phyloP scores from a whole-genome alignment of 1,140 invertebrate species.

The Saxidomus purpurata region DNA sequence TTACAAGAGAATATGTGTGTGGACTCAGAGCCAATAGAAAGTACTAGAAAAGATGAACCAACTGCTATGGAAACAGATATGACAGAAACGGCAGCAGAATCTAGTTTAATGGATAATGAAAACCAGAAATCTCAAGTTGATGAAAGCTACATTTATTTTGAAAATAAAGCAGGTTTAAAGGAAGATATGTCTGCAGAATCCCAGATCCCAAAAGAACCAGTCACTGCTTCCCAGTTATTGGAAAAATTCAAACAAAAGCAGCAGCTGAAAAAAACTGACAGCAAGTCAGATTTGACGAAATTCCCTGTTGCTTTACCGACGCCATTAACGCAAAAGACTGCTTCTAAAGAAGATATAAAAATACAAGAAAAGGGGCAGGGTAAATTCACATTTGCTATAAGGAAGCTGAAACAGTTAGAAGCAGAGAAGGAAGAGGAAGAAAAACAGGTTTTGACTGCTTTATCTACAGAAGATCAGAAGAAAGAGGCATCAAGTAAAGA shows the following conservation, averaged over 20 bases:
- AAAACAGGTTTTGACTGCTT: constrained; percentile 56
- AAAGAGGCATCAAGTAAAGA: background rate
- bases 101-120: background rate
- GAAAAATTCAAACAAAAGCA: constrained; percentile 64
- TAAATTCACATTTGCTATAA: constrained; percentile 58
- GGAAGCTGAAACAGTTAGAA: constrained; percentile 61
- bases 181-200: constrained; percentile 30
- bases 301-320: constrained; percentile 1
- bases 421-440: constrained; percentile 66
- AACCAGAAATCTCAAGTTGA: background rate
- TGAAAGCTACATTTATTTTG: constrained; percentile 1
- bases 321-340: constrained; percentile 9
- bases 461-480: constrained; percentile 9
- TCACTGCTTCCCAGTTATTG: constrained; percentile 62
- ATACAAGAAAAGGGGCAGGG: constrained; percentile 12
- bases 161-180: constrained; percentile 41
- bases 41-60: background rate
- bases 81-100: background rate
- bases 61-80: background rate
- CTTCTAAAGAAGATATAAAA: constrained; percentile 37
- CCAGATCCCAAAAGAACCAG: constrained; percentile 34
- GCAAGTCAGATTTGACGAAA: constrained; percentile 26
- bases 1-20: too few relatives aligned
- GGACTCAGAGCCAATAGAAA: too few relatives aligned
- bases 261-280: constrained; percentile 35